Evolutionary conservation across 2,113 vertebrate genomes (phyloP).

Genomic region (Ctenomys sociabilis): DNA sequence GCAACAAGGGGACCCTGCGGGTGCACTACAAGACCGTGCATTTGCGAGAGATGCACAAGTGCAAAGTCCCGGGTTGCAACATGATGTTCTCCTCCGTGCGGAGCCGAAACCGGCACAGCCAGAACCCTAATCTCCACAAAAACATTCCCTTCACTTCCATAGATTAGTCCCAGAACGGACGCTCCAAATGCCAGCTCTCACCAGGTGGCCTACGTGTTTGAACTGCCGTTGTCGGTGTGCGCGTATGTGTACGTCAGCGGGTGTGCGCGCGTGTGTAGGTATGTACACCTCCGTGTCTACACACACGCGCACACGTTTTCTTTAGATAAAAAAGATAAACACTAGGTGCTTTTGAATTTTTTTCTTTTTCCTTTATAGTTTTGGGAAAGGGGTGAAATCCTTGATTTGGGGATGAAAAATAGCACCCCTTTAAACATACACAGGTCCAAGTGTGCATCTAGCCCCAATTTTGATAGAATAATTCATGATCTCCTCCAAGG

Average conservation of each 20-base stretch:
- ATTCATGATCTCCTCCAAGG: slow-evolving; percentile 91
- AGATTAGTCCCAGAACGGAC: slow-evolving; percentile 89
- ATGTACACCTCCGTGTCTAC: slow-evolving; percentile 41
- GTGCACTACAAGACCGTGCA: slow-evolving; percentile 99
- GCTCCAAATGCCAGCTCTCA: slow-evolving; percentile 85
- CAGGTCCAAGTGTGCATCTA: slow-evolving; percentile 71
- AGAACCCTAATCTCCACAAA: slow-evolving; percentile 99
- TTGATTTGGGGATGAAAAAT: slow-evolving; percentile 78
- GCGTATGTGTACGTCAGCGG: slow-evolving; percentile 50
- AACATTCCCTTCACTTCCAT: slow-evolving; percentile 95
- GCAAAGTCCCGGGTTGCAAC: slow-evolving; percentile 98
- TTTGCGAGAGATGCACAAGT: slow-evolving; percentile 99
- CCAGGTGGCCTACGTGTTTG: slow-evolving; percentile 84
- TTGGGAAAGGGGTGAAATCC: slow-evolving; percentile 74
- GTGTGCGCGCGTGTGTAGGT: slow-evolving; percentile 35
- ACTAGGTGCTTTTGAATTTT: slow-evolving; percentile 88
- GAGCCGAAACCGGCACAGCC: slow-evolving; percentile 98
- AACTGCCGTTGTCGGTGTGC: slow-evolving; percentile 86
- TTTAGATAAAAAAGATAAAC: slow-evolving; percentile 84
- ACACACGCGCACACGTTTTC: slow-evolving; percentile 76
- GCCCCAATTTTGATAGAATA: slow-evolving; percentile 84
- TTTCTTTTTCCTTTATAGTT: slow-evolving; percentile 71
- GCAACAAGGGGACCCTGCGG: slow-evolving; percentile 99
- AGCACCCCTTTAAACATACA: slow-evolving; percentile 74
- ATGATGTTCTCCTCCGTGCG: slow-evolving; percentile 99